Conservation (phyloP, 2,113 vertebrate genomes). For the Ginglymostoma cirratum region DNA sequence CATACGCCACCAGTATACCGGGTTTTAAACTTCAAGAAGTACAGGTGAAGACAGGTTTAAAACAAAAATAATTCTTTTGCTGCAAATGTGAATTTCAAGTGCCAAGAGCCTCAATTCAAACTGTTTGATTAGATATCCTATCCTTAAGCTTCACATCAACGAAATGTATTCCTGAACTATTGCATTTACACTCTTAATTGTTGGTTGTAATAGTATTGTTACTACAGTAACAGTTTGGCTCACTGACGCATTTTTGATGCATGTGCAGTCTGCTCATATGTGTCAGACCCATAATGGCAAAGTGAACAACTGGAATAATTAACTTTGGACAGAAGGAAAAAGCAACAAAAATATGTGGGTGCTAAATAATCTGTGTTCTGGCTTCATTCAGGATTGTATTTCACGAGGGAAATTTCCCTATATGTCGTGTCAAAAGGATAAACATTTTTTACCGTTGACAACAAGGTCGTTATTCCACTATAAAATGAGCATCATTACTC, state of each 20-base stretch:
- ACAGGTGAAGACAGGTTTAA: neutral
- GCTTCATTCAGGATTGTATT: neutral
- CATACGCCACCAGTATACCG: neutral
- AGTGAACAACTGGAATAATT: neutral
- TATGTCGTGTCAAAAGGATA: neutral
- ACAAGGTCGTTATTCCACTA: neutral
- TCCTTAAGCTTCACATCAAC: neutral
- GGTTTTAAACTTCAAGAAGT: neutral
- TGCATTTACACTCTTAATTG: neutral
- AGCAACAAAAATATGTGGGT: neutral
- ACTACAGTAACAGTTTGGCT: neutral
- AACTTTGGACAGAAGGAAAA: neutral
- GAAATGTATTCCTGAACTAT: neutral
- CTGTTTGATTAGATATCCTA: neutral
- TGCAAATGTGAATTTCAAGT: neutral
- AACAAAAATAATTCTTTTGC: neutral
- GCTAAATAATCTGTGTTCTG: neutral
- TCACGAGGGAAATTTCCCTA: neutral
- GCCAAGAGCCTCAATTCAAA: neutral
- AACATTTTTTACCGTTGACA: neutral
- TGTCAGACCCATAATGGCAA: neutral
- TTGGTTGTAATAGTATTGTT: neutral
- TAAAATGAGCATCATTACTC: neutral
- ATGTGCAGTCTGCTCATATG: neutral
- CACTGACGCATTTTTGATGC: neutral